Evolutionary conservation across 2,888 invertebrate species (phyloP).

Genomic region (Phyto melanocephala): DNA sequence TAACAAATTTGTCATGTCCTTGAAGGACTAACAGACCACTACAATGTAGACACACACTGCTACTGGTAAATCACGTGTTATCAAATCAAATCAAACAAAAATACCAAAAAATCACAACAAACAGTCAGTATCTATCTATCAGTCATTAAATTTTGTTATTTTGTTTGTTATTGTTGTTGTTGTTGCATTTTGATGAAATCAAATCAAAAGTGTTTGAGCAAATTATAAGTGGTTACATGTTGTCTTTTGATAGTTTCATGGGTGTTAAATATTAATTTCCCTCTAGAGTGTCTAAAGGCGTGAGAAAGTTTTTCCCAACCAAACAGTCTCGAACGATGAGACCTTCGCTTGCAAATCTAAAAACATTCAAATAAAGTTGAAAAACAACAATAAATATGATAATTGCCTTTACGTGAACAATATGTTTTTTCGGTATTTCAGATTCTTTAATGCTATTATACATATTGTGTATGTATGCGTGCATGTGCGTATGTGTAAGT

Average conservation of each 20-base stretch:
- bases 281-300: constrained; percentile 51
- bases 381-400: constrained; percentile 58
- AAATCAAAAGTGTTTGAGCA: constrained; percentile 45
- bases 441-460: constrained; percentile 48
- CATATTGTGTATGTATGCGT: no score
- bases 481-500: not conserved
- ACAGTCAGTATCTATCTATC: constrained; percentile 9
- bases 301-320: constrained; percentile 61
- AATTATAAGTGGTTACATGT: constrained; percentile 66
- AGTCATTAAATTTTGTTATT: not conserved
- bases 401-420: constrained; percentile 64
- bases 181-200: constrained; percentile 44
- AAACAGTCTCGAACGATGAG: constrained; percentile 38
- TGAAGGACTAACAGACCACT: constrained; percentile 33
- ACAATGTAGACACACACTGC: constrained; percentile 17
- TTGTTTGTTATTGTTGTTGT: not conserved
- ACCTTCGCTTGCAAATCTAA: constrained; percentile 8
- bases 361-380: constrained; percentile 14
- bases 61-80: constrained; percentile 62
- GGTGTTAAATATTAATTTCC: constrained; percentile 66
- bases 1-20: constrained; percentile 61
- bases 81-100: constrained; percentile 58
- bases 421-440: constrained; percentile 48
- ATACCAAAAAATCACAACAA: constrained; percentile 55
- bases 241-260: constrained; percentile 64